These are phyloP conservation scores for Orthonevra nobilis DNA, from an alignment of 2,888 invertebrate genomes.

Conservation along the genomic window DNA sequence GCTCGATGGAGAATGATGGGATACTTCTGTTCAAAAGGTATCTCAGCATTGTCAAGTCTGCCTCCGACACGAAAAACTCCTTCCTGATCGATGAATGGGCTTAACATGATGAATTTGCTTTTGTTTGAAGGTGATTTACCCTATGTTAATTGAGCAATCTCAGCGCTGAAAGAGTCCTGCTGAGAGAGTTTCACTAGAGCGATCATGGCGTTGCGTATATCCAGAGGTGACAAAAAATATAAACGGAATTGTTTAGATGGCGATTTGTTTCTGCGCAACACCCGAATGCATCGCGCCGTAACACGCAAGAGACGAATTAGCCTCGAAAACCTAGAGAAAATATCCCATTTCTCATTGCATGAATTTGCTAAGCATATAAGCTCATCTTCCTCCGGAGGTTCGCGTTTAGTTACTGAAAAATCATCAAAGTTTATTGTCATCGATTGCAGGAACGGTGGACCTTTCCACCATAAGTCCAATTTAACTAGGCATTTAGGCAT, in stretches of 20 bases:
- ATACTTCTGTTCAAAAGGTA: conserved; percentile 58
- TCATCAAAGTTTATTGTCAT: neutral
- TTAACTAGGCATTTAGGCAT: neutral
- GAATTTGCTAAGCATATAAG: neutral
- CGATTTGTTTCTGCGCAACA: conserved; percentile 15
- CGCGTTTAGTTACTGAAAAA: neutral
- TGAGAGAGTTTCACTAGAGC: conserved; percentile 33
- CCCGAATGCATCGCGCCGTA: conserved; percentile 38
- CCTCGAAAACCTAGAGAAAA: conserved; percentile 28
- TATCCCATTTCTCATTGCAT: neutral
- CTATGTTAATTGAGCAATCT: conserved; percentile 15
- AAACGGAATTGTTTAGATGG: neutral
- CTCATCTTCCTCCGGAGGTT: conserved; percentile 22
- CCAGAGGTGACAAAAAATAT: conserved; percentile 13
- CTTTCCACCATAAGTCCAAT: conserved; percentile 28
- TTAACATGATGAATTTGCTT: conserved; percentile 33
- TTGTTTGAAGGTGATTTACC: conserved; percentile 23
- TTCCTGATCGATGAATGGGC: conserved; percentile 53
- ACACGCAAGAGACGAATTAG: conserved; percentile 27
- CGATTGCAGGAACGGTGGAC: conserved; percentile 4
- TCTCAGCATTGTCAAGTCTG: conserved; percentile 50
- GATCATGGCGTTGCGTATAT: conserved; percentile 28
- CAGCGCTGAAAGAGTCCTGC: conserved; percentile 5
- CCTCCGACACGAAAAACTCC: conserved; percentile 65
- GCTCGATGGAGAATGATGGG: conserved; percentile 56